Evolutionary conservation across 2,113 vertebrate genomes (phyloP).

Genomic region (Dasypus novemcinctus): DNA sequence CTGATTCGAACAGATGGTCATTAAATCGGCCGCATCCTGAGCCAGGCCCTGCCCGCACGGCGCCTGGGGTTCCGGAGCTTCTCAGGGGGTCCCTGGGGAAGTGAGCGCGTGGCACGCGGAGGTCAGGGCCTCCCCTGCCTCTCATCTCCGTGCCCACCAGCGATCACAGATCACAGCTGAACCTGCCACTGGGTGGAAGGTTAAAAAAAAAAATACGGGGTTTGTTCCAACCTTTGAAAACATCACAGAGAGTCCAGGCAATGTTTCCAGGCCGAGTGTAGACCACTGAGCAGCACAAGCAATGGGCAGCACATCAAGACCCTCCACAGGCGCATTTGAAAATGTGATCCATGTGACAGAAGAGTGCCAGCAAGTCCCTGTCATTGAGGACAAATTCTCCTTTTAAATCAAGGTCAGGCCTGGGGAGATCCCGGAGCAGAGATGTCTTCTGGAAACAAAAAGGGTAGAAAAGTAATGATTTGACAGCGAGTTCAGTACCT

Average conservation of each 20-base stretch:
- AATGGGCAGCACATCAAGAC: not conserved
- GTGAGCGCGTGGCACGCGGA: rapidly evolving
- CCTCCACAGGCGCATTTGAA: not conserved
- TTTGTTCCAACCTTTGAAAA: constrained; percentile 42
- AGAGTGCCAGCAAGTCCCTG: not conserved
- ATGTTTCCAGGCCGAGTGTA: not conserved
- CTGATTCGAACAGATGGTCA: rapidly evolving
- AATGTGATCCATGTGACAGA: not conserved
- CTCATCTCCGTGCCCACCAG: not conserved
- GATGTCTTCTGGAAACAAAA: not conserved
- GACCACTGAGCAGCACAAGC: not conserved
- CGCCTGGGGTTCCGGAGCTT: not conserved
- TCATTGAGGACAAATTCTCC: not conserved
- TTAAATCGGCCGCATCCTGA: not conserved
- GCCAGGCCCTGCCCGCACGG: not conserved
- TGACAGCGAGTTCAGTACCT: rapidly evolving
- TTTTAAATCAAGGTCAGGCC: not conserved
- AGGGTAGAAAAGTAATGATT: not conserved
- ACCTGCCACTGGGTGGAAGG: not conserved
- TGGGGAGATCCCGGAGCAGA: not conserved
- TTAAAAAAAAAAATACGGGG: not conserved
- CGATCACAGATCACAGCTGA: not conserved
- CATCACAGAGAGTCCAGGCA: constrained; percentile 25
- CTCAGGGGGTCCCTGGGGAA: not conserved
- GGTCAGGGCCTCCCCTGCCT: not conserved